A percentile compares a stretch with the other conserved stretches of the same genome.
These are phyloP conservation scores for Gymnosoma rotundatum DNA, from an alignment of 2,888 invertebrate genomes.

Conservation along the genomic window DNA sequence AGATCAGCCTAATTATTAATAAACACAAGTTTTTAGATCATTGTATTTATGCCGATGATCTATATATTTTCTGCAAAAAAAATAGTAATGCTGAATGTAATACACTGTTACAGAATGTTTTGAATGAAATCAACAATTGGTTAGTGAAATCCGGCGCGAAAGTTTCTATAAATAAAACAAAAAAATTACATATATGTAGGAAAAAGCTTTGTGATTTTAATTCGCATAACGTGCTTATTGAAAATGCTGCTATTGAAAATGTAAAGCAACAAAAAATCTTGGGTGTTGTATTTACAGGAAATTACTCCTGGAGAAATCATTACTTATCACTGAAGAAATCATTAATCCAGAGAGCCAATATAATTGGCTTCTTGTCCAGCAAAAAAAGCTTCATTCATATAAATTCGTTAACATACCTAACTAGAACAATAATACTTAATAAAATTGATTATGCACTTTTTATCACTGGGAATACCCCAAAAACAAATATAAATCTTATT, in stretches of 20 bases:
- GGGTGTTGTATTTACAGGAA: not conserved
- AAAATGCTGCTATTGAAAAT: no score
- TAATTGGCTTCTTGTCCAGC: not conserved
- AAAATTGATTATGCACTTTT: constrained; percentile 30
- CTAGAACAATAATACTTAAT: constrained; percentile 1
- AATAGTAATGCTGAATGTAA: no score
- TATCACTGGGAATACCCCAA: not conserved
- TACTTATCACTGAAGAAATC: not conserved
- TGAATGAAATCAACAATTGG: no score
- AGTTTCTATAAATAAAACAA: constrained; percentile 10
- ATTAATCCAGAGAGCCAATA: no score
- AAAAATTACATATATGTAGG: constrained; percentile 18
- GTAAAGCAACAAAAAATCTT: not conserved
- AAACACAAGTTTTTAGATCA: no score
- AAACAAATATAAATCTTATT: not conserved
- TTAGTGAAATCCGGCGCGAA: no score
- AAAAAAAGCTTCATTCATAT: constrained; percentile 15
- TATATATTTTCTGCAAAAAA: no score
- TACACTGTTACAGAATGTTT: no score
- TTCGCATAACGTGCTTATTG: not conserved
- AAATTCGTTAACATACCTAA: constrained; percentile 3
- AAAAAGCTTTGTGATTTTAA: not conserved
- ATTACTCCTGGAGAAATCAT: constrained; percentile 27
- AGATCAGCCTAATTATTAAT: constrained; percentile 29
- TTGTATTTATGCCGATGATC: no score